Base-by-base conservation (phyloP, 1,140 invertebrate species). In the Neodiprion fabricii region DNA sequence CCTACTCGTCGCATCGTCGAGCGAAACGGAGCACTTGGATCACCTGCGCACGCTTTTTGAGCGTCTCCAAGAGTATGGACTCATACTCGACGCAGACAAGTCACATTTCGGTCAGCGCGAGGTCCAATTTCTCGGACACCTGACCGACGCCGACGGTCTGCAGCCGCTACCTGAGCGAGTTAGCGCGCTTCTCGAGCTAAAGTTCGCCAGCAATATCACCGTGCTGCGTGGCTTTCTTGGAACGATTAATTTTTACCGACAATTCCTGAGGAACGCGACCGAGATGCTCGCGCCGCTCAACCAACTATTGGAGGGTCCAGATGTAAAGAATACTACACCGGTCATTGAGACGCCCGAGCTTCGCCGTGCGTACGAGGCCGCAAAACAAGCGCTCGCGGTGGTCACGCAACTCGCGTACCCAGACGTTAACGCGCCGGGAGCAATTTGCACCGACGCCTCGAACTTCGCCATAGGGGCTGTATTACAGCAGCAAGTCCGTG, bases 121-220 rank as follows among this genome's bases (percentile, higher is more conserved):
- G 21, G 75, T 86, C 8, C 70, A 50, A 1, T 86, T 85, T 70
- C 75, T 85, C 14, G 85, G 85, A 9, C 80, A 85, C 49, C 12
- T 48, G 0, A 72, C 75, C 11, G 67, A 53, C 12, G 17, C n/a
- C 0, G 28, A 75, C 0, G 76, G 76, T 0, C 71, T 77, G 7
- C 68, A 53, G 21, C 79, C 79, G 1, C 50, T 67, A 1, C 23
- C 68, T 0, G 75, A 77, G 7, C 71, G 70, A 48, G 74, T 83
- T 2, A 17, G 76, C 12, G 78, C 77, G 1, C 79, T 82, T 23
- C 9, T 47, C 0, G 70, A 81, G 28, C 77, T 79, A 17, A 72
- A 75, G 5, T n/a, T 72, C 61, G 79, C 82, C 7, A 70, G 68
- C 7, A 80, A 72, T 1, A 75, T 81, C 1, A 77, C 70, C 17